Evolutionary conservation across 2,888 invertebrate genomes (phyloP).

Genomic region (Petrolisthes cinctipes): DNA sequence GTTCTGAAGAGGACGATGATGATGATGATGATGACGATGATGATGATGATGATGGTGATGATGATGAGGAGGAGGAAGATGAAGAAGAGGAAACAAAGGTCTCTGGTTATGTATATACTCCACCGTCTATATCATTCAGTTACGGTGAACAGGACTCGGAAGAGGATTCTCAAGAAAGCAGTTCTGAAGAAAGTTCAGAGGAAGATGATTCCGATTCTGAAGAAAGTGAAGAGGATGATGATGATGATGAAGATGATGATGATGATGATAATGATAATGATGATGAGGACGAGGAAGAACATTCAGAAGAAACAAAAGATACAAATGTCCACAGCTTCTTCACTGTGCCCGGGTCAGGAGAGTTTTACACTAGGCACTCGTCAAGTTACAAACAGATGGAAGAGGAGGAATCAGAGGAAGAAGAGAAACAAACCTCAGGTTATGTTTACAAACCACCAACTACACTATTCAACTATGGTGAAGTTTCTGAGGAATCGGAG

Average conservation of each 20-base stretch:
- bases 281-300: background rate
- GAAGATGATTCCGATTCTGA: background rate
- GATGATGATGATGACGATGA: background rate
- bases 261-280: background rate
- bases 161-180: too few relatives aligned
- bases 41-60: background rate
- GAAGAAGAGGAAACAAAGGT: too few relatives aligned
- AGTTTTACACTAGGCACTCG: background rate
- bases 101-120: too few relatives aligned
- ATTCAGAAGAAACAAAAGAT: constrained; percentile 3
- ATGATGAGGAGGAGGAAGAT: background rate
- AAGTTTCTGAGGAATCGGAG: background rate
- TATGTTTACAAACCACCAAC: background rate
- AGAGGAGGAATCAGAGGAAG: background rate
- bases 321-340: background rate
- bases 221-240: background rate
- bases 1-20: background rate
- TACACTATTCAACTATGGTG: constrained; percentile 2
- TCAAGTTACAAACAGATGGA: background rate
- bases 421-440: background rate
- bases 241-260: background rate
- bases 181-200: background rate
- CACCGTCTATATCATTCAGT: too few relatives aligned
- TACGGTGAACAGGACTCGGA: too few relatives aligned
- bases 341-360: background rate